phyloP scores from a whole-genome alignment of 2,113 vertebrate species.

The Apus apus region DNA sequence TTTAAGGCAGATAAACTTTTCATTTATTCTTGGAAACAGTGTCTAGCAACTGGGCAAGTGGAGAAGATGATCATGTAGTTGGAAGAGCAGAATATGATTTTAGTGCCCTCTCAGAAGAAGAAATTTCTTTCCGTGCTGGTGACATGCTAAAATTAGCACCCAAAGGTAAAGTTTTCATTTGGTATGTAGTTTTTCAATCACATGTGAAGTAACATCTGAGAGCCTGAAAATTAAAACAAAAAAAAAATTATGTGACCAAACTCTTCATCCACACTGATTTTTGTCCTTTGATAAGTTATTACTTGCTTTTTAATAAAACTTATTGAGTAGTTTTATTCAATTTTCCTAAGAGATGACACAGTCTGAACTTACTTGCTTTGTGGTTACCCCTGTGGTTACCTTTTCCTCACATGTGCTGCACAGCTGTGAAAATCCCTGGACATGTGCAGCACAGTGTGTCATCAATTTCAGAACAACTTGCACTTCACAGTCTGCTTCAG shows the following conservation, averaged over 20 bases:
- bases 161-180: slow-evolving; percentile 82
- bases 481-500: neutral
- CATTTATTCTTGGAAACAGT: slow-evolving; percentile 42
- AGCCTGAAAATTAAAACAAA: neutral
- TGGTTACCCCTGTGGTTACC: neutral
- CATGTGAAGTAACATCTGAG: neutral
- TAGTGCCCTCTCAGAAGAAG: slow-evolving; percentile 89
- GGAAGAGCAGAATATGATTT: slow-evolving; percentile 96
- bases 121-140: slow-evolving; percentile 90
- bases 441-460: neutral
- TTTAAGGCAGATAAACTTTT: neutral
- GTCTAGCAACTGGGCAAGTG: slow-evolving; percentile 87
- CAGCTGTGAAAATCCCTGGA: neutral
- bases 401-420: neutral
- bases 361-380: neutral
- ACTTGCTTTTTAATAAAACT: neutral
- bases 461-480: neutral
- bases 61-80: slow-evolving; percentile 94
- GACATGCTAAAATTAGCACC: slow-evolving; percentile 95
- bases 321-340: neutral
- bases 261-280: neutral
- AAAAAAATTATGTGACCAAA: neutral
- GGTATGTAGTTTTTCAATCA: neutral
- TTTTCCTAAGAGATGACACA: neutral
- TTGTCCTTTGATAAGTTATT: neutral